These are phyloP conservation scores for Eueides isabella DNA, from an alignment of 1,140 invertebrate genomes.

Conservation along the genomic window DNA sequence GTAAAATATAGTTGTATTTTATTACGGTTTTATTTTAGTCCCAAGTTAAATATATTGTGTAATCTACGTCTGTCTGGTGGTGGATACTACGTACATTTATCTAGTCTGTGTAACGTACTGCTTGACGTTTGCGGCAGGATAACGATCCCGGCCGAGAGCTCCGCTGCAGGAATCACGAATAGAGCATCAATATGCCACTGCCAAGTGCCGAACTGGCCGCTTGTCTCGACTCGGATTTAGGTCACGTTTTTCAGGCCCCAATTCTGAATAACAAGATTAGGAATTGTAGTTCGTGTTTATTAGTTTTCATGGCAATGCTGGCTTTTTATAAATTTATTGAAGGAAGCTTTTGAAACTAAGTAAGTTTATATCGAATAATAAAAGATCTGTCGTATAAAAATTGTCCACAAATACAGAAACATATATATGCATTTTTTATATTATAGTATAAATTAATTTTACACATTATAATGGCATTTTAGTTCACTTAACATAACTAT, in stretches of 20 bases:
- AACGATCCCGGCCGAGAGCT: background rate
- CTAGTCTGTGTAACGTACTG: constrained; percentile 15
- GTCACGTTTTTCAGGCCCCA: constrained; percentile 15
- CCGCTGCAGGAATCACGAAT: constrained; percentile 10
- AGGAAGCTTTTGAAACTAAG: background rate
- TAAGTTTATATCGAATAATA: no score
- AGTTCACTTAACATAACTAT: no score
- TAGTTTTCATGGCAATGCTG: background rate
- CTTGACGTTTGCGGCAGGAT: constrained; percentile 14
- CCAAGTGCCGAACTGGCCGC: background rate
- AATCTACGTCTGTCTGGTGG: background rate
- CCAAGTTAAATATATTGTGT: background rate
- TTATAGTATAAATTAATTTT: no score
- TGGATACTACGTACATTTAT: background rate
- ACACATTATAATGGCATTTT: no score
- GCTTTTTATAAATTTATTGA: background rate
- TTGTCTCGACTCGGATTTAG: constrained; percentile 7
- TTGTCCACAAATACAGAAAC: no score
- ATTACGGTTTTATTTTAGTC: background rate
- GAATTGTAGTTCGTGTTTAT: constrained; percentile 3
- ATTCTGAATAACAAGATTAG: constrained; percentile 5
- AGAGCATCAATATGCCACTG: constrained; percentile 1
- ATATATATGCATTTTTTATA: no score
- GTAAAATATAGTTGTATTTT: no score
- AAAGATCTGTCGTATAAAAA: no score